phyloP scores from a whole-genome alignment of 2,888 invertebrate genomes.

The Rambutsinella grinnellia region DNA sequence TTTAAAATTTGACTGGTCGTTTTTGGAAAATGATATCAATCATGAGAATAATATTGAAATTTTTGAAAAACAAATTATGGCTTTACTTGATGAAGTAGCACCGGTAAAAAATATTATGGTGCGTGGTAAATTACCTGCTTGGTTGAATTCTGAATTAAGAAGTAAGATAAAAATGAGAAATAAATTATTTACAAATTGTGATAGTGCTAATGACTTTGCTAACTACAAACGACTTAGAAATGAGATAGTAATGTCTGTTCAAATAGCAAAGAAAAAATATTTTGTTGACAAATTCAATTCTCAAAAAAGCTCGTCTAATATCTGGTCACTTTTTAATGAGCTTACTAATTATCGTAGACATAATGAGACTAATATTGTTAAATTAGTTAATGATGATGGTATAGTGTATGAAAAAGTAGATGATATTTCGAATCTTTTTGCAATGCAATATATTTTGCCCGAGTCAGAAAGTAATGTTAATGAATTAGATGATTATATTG shows the following conservation, averaged over 20 bases:
- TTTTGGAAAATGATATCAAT: background rate
- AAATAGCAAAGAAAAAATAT: background rate
- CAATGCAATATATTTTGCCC: background rate
- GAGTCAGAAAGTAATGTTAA: background rate
- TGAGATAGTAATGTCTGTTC: background rate
- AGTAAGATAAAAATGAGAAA: background rate
- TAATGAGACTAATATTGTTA: background rate
- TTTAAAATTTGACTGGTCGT: background rate
- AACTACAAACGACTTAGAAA: background rate
- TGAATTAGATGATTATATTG: background rate
- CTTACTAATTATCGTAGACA: background rate
- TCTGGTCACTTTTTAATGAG: constrained; percentile 3
- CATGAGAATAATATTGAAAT: background rate
- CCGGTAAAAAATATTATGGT: background rate
- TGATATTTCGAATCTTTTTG: background rate
- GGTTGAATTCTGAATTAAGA: background rate
- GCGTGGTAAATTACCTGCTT: background rate
- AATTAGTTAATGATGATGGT: background rate
- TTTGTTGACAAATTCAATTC: background rate
- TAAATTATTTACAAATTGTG: background rate
- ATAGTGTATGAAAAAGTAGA: background rate
- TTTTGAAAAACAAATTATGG: background rate
- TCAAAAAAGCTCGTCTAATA: background rate
- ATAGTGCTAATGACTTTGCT: background rate
- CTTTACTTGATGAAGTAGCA: background rate